Evolutionary conservation across 2,797 vertebrate species (phyloP).

Genomic region (Lagorchestes hirsutus): DNA sequence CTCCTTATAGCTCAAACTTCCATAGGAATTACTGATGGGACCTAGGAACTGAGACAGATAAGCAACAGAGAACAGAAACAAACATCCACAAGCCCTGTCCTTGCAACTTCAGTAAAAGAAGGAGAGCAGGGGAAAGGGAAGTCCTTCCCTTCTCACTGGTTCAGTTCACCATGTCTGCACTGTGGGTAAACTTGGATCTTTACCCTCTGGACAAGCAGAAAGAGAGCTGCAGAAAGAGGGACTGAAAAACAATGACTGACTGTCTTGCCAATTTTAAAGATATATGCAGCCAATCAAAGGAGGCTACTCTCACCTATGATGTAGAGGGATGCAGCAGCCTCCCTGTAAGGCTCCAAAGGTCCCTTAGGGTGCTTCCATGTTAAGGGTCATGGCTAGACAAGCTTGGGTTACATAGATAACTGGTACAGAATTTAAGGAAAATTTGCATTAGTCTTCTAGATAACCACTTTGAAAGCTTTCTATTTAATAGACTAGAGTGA

Average conservation of each 20-base stretch:
- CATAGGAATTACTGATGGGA: not conserved
- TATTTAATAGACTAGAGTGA: constrained; percentile 25
- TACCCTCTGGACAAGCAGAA: not conserved
- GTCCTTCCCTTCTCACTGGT: not conserved
- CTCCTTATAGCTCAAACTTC: not conserved
- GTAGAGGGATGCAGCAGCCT: not conserved
- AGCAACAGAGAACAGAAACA: not conserved
- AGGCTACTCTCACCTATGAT: not conserved
- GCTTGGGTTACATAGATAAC: constrained; percentile 1
- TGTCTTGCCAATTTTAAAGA: not conserved
- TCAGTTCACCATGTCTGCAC: not conserved
- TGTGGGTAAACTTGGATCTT: not conserved
- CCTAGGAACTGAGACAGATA: not conserved
- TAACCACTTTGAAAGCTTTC: constrained; percentile 56
- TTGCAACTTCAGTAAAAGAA: not conserved
- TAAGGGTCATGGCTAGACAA: too few relatives aligned
- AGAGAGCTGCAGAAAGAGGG: not conserved
- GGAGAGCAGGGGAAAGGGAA: not conserved
- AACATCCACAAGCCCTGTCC: not conserved
- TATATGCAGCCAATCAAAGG: not conserved
- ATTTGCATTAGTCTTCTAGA: constrained; percentile 24
- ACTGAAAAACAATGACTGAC: not conserved
- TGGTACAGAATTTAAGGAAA: constrained; percentile 19
- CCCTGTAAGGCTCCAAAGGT: too few relatives aligned
- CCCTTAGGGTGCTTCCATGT: too few relatives aligned